Percentiles rank a stretch among this genome's conserved stretches.
Conservation (phyloP, 2,113 vertebrate genomes). For the Engystomops pustulosus region DNA sequence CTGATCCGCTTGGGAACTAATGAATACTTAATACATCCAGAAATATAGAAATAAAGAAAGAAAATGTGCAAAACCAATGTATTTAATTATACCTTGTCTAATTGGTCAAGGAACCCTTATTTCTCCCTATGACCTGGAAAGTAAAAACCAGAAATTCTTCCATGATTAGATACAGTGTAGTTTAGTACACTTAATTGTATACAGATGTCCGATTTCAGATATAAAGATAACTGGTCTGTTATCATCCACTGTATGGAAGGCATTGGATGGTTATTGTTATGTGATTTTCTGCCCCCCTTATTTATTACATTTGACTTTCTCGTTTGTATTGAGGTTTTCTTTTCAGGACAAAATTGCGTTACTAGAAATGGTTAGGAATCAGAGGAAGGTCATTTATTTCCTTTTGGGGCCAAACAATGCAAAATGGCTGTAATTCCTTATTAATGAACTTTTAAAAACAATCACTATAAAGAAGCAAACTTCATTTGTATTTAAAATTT, state of each 20-base stretch:
- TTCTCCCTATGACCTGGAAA: not conserved
- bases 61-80: not conserved
- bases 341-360: too few relatives aligned
- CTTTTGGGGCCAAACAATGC: too few relatives aligned
- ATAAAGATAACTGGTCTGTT: not conserved
- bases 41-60: conserved; percentile 11
- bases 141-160: conserved; percentile 5
- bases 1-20: conserved; percentile 29
- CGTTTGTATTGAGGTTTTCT: too few relatives aligned
- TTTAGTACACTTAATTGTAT: conserved; percentile 28
- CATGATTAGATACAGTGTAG: conserved; percentile 28
- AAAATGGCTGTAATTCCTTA: too few relatives aligned
- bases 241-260: not conserved
- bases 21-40: conserved; percentile 37
- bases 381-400: too few relatives aligned
- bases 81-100: not conserved
- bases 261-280: too few relatives aligned
- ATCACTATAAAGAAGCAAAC: too few relatives aligned
- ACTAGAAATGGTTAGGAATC: too few relatives aligned
- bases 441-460: too few relatives aligned
- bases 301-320: too few relatives aligned
- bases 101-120: not conserved
- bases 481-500: too few relatives aligned
- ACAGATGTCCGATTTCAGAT: conserved; percentile 3
- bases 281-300: too few relatives aligned